These are phyloP conservation scores for Elephas maximus DNA, from an alignment of 2,113 vertebrate genomes.

Conservation along the genomic window DNA sequence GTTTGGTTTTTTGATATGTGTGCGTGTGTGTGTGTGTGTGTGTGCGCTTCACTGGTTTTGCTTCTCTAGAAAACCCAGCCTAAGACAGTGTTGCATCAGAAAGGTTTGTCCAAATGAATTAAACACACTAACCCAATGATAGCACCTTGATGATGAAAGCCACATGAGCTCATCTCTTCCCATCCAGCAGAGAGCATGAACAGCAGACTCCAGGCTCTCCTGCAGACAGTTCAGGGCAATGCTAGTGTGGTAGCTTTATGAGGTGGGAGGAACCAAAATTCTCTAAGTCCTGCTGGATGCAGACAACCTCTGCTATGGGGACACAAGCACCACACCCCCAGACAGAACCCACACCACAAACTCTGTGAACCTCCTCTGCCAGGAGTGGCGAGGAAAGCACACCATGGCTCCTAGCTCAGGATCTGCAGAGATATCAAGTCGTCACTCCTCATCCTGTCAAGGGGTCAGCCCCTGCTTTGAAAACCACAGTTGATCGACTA, in stretches of 20 bases:
- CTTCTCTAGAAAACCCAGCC: too few relatives aligned
- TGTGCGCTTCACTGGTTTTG: too few relatives aligned
- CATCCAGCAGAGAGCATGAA: not conserved
- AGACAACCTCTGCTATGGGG: not conserved
- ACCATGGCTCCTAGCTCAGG: too few relatives aligned
- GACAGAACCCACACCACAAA: not conserved
- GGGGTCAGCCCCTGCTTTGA: not conserved
- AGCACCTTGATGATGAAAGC: not conserved
- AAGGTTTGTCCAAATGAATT: not conserved
- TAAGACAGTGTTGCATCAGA: not conserved
- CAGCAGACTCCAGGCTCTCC: not conserved
- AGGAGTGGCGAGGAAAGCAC: not conserved
- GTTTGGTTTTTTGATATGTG: too few relatives aligned
- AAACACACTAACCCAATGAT: not conserved
- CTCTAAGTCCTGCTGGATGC: not conserved
- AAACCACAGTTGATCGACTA: not conserved
- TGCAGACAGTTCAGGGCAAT: not conserved
- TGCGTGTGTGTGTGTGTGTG: too few relatives aligned
- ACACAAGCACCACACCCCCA: not conserved
- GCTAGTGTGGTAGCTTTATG: not conserved
- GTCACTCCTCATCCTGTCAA: not conserved
- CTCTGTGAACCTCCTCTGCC: not conserved
- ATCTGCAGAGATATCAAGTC: not conserved
- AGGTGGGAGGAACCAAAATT: not conserved
- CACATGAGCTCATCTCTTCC: not conserved